These are phyloP conservation scores for Cinclus cinclus DNA, from an alignment of 2,113 vertebrate species.

Conservation along the genomic window DNA sequence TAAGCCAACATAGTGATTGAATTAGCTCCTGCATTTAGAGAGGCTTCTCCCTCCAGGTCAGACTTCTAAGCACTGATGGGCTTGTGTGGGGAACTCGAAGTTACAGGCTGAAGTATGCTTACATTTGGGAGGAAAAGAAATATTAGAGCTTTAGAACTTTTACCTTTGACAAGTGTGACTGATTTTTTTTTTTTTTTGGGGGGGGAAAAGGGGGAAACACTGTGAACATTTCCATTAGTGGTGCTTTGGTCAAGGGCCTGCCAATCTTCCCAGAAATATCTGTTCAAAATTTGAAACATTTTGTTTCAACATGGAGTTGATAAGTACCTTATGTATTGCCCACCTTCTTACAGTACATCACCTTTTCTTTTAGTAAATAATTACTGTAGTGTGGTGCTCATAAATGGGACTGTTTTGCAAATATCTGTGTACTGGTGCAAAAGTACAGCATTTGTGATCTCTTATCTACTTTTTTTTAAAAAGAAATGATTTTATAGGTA, in stretches of 20 bases:
- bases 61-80: conserved; percentile 19
- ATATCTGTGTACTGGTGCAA: background rate
- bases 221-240: background rate
- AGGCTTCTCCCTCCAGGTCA: conserved; percentile 54
- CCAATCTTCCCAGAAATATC: conserved; percentile 19
- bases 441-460: background rate
- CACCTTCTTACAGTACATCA: background rate
- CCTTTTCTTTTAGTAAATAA: conserved; percentile 2
- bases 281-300: conserved; percentile 28
- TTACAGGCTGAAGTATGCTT: conserved; percentile 16
- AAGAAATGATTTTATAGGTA: background rate
- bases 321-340: conserved; percentile 2
- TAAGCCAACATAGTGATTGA: conserved; percentile 59
- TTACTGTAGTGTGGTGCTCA: background rate
- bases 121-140: background rate
- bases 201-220: background rate
- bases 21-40: conserved; percentile 58
- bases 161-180: conserved; percentile 39
- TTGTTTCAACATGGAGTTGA: background rate
- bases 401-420: background rate
- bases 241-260: background rate
- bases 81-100: background rate
- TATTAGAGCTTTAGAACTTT: conserved; percentile 36
- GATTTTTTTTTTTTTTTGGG: conserved; percentile 11
- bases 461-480: background rate